Evolutionary conservation across 2,797 vertebrate species (phyloP), one percentile per base, ranked within the genome.

Genomic region (Philypnodon macrostomus): DNA sequence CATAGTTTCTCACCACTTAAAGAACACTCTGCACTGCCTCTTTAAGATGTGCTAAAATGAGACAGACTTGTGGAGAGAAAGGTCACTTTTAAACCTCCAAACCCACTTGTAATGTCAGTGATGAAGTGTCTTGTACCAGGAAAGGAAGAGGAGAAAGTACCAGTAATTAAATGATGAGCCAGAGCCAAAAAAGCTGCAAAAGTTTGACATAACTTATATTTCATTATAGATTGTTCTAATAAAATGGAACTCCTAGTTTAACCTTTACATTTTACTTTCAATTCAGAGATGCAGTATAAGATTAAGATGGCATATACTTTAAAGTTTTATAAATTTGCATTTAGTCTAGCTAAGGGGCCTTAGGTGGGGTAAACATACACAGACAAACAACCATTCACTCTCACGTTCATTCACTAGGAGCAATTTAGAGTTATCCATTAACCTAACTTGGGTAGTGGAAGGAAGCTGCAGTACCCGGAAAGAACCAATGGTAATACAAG

Each of bases 161-260:
- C 27, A 26, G 7, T 13, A 53, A 59, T 40, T 4, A 24, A 1
- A 3, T 4, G 24, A 32, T 11, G 11, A 57, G 19, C 21, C 11
- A 15, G 7, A 10, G 17, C 32, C 32, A 38, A 4, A 21, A 31
- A 29, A 2, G 35, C 31, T 39, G 10, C 7, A 51, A 36, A 34
- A 31, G 7, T 33, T 33, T 33, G 32, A 33, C 32, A 33, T 33
- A 13, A 33, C 32, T 33, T 33, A 33, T 33, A 15, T 33, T 33
- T 33, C 39, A 33, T 14, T 33, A 14, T 5, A 33, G 14, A 33
- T 14, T 14, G 15, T 33, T 33, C 4, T 14, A 33, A 33, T 15
- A 15, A 33, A 33, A 8, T 7, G 14, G 27, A 6, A 6, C 6
- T 6, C 21, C 6, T 23, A 23, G 3, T 23, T 23, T 23, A 23